A percentile compares a stretch with the other conserved stretches of the same genome.
Evolutionary conservation across 2,113 vertebrate genomes (phyloP).

Genomic region (Phasianus colchicus): DNA sequence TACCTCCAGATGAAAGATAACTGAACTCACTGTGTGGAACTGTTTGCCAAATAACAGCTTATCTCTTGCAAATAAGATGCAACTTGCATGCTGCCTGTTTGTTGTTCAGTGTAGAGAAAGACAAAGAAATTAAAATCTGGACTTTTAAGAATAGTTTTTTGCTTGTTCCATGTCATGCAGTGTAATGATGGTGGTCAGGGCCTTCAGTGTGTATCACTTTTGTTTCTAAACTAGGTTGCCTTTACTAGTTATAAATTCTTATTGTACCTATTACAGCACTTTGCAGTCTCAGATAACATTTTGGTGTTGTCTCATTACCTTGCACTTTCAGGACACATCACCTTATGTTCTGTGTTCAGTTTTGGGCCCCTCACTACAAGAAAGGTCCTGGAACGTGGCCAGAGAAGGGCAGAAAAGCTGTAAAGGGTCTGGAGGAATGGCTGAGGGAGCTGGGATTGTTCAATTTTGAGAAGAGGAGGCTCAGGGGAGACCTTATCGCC

Average conservation of each 20-base stretch:
- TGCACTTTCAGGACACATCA: neutral
- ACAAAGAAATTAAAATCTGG: neutral
- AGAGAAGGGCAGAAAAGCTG: too few relatives aligned
- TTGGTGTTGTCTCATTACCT: neutral
- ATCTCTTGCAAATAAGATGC: neutral
- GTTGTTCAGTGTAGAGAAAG: neutral
- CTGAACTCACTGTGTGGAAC: fast-evolving
- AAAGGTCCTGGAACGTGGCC: too few relatives aligned
- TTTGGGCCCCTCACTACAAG: too few relatives aligned
- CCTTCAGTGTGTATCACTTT: neutral
- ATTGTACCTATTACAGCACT: fast-evolving
- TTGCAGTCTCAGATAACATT: neutral
- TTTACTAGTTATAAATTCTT: neutral
- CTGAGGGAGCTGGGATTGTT: too few relatives aligned
- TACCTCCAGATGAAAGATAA: neutral
- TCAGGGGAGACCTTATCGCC: too few relatives aligned
- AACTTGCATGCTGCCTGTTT: neutral
- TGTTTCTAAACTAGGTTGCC: neutral
- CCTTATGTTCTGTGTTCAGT: too few relatives aligned
- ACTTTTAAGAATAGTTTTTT: neutral
- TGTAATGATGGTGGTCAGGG: neutral
- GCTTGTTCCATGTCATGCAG: neutral
- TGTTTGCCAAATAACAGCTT: neutral
- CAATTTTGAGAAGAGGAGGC: too few relatives aligned
- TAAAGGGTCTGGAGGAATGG: too few relatives aligned